Conservation (phyloP, 2,888 invertebrate species). For the Listrodromus nycthemerus region DNA sequence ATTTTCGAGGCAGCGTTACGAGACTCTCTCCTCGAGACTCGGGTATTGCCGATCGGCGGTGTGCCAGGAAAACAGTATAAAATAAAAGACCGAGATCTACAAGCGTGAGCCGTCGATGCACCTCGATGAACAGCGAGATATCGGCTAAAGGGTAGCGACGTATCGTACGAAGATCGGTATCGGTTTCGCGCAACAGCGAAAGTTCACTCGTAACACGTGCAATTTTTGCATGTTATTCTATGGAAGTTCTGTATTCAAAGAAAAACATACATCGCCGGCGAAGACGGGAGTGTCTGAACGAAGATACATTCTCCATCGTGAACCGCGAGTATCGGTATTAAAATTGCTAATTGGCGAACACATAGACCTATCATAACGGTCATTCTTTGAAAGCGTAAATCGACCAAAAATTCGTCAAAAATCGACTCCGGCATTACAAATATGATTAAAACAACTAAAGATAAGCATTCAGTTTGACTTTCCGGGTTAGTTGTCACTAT, state of each 20-base stretch:
- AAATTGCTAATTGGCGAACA: no score
- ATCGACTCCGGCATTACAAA: no score
- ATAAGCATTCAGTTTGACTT: no score
- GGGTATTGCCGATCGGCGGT: background rate
- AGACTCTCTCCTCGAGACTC: constrained; percentile 18
- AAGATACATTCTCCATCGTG: background rate
- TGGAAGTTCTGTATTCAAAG: background rate
- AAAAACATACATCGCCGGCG: background rate
- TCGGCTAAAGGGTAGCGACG: background rate
- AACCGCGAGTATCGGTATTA: no score
- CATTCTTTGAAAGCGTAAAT: no score
- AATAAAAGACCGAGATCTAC: constrained; percentile 10
- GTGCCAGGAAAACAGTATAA: constrained; percentile 8
- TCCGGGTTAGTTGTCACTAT: no score
- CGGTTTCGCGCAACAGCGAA: background rate
- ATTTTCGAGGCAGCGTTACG: constrained; percentile 66
- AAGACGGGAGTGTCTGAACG: background rate
- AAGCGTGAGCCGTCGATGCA: constrained; percentile 26
- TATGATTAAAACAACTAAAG: no score
- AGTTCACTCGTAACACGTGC: background rate
- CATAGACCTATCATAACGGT: no score
- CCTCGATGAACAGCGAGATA: background rate
- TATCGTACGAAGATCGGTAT: background rate
- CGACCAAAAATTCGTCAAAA: no score
- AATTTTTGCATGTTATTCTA: background rate